A percentile compares a stretch with the other conserved stretches of the same genome.
Conservation (phyloP, 1,140 invertebrate genomes). For the Meloidogyne hapla region DNA sequence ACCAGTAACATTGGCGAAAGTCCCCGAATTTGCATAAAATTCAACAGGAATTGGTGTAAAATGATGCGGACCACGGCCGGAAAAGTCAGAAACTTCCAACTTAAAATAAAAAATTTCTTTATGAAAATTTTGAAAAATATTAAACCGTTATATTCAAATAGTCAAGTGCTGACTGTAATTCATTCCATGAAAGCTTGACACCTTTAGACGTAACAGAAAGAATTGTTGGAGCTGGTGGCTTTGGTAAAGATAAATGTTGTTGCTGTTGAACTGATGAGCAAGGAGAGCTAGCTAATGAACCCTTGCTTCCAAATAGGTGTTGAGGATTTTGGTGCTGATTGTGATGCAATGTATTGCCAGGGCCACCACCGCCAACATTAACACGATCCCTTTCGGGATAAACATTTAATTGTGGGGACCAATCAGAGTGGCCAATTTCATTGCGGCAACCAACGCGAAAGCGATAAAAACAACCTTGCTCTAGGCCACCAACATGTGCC, state of each 20-base stretch:
- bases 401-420: slow-evolving; percentile 25
- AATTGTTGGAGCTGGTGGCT: slow-evolving; percentile 37
- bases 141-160: slow-evolving; percentile 34
- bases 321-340: slow-evolving; percentile 16
- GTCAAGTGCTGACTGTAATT: slow-evolving; percentile 15
- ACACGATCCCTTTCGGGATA: slow-evolving; percentile 13
- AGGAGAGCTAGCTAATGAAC: not conserved
- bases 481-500: slow-evolving; percentile 37
- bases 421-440: slow-evolving; percentile 47
- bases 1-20: slow-evolving; percentile 34
- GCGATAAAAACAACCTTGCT: slow-evolving; percentile 46
- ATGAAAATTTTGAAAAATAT: no score
- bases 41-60: slow-evolving; percentile 38
- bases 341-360: not conserved
- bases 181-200: slow-evolving; percentile 47
- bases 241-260: slow-evolving; percentile 8
- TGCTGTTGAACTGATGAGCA: slow-evolving; percentile 10
- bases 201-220: slow-evolving; percentile 41
- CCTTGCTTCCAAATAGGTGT: slow-evolving; percentile 3
- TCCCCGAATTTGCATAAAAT: slow-evolving; percentile 38
- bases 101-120: no score
- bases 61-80: slow-evolving; percentile 31
- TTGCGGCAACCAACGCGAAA: slow-evolving; percentile 55
- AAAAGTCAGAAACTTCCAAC: slow-evolving; percentile 38
- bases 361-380: not conserved